These are phyloP conservation scores for Equus przewalskii DNA, from an alignment of 2,113 vertebrate species.

Conservation along the genomic window DNA sequence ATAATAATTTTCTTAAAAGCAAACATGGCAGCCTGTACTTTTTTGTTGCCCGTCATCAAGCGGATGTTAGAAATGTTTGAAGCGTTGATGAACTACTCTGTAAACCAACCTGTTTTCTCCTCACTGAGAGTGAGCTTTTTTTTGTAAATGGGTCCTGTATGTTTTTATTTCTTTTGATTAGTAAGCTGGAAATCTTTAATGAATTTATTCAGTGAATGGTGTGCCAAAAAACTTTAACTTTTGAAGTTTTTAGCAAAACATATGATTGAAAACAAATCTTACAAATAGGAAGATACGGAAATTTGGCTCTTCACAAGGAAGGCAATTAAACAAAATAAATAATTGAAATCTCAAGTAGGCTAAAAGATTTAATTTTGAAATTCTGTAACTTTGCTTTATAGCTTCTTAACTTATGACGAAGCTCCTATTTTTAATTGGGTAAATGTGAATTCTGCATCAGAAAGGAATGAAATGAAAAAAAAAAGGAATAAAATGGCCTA, in stretches of 20 bases:
- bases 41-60: neutral
- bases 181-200: neutral
- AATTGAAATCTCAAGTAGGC: neutral
- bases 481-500: neutral
- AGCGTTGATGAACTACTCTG: neutral
- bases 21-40: neutral
- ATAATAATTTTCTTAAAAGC: neutral
- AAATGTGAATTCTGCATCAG: neutral
- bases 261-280: neutral
- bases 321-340: neutral
- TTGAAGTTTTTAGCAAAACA: neutral
- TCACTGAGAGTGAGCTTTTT: neutral
- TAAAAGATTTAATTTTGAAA: conserved; percentile 14
- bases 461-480: neutral
- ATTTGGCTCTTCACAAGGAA: neutral
- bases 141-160: neutral
- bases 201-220: neutral
- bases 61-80: neutral
- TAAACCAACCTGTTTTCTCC: neutral
- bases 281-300: neutral
- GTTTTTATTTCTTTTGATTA: neutral
- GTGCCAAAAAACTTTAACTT: neutral
- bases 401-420: neutral
- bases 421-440: neutral
- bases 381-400: neutral